phyloP scores from a whole-genome alignment of 2,888 invertebrate species.

The Pheosia tremula region DNA sequence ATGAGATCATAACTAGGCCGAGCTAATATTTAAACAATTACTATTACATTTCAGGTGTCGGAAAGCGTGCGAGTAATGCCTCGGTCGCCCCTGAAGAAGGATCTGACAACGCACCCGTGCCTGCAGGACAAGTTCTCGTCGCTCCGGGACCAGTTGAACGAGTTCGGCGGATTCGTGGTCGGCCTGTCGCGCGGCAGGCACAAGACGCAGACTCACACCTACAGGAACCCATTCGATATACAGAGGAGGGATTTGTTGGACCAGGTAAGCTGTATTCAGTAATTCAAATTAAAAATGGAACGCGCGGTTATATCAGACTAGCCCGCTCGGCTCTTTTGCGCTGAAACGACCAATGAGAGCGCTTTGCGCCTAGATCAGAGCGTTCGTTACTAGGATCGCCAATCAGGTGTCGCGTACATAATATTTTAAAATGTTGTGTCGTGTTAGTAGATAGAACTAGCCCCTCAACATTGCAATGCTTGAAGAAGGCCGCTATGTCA shows the following conservation, averaged over 20 bases:
- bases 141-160: slow-evolving; percentile 93
- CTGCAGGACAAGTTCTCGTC: slow-evolving; percentile 92
- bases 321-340: too few species aligned
- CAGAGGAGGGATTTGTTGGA: slow-evolving; percentile 94
- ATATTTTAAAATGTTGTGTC: too few species aligned
- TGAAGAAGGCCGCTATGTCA: too few species aligned
- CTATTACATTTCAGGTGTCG: slow-evolving; percentile 77
- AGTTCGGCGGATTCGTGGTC: slow-evolving; percentile 93
- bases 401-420: too few species aligned
- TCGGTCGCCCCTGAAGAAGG: slow-evolving; percentile 89
- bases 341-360: too few species aligned
- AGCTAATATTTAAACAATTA: background rate
- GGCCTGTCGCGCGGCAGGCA: slow-evolving; percentile 85
- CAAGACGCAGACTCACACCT: slow-evolving; percentile 85
- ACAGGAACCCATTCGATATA: slow-evolving; percentile 98
- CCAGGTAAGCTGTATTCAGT: slow-evolving; percentile 83
- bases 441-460: too few species aligned
- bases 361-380: too few species aligned
- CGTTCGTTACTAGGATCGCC: too few species aligned
- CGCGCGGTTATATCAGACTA: too few species aligned
- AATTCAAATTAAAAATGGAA: too few species aligned
- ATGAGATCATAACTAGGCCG: background rate
- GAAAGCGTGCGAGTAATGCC: slow-evolving; percentile 92
- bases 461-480: too few species aligned
- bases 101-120: slow-evolving; percentile 92